These are phyloP conservation scores for Torymus texanus DNA, from an alignment of 2,888 invertebrate genomes.

Conservation along the genomic window DNA sequence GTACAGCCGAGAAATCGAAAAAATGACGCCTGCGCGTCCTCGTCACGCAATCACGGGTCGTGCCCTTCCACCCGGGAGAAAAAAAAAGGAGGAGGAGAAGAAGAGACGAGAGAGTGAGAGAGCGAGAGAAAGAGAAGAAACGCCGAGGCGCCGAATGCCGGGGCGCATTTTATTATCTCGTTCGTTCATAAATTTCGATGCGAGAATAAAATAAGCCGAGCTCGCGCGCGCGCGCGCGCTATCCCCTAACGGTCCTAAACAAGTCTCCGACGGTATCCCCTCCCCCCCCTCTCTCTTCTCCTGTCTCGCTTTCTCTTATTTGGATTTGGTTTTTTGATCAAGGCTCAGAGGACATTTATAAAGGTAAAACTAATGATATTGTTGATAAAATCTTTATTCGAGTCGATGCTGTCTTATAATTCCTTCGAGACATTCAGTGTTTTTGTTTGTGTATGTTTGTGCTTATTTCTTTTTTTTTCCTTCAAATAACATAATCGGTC, in stretches of 20 bases:
- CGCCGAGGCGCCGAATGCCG: slow-evolving; percentile 61
- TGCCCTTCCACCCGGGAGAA: slow-evolving; percentile 6
- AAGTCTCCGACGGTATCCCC: slow-evolving; percentile 35
- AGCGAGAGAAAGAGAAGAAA: slow-evolving; percentile 23
- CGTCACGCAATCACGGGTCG: background rate
- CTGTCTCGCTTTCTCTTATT: slow-evolving; percentile 10
- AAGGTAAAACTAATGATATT: slow-evolving; percentile 51
- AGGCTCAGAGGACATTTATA: slow-evolving; percentile 10
- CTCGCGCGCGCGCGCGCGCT: slow-evolving; percentile 12
- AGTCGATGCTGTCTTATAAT: slow-evolving; percentile 49
- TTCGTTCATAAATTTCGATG: slow-evolving; percentile 72
- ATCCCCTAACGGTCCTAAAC: slow-evolving; percentile 56
- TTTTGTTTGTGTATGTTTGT: slow-evolving; percentile 7
- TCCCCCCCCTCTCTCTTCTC: slow-evolving; percentile 7
- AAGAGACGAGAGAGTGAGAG: slow-evolving; percentile 11
- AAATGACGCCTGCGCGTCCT: slow-evolving; percentile 26
- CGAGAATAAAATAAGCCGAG: slow-evolving; percentile 69
- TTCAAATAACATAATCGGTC: slow-evolving; percentile 34
- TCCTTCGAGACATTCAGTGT: slow-evolving; percentile 31
- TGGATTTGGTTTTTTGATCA: slow-evolving; percentile 30
- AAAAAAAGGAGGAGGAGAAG: background rate
- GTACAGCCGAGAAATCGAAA: slow-evolving; percentile 42
- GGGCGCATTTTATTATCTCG: slow-evolving; percentile 70
- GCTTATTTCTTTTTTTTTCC: slow-evolving; percentile 6
- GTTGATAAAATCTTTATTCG: slow-evolving; percentile 55